Evolutionary conservation across 2,113 vertebrate genomes (phyloP), one percentile per base, ranked within the genome.

Genomic region (Ciconia stormi): DNA sequence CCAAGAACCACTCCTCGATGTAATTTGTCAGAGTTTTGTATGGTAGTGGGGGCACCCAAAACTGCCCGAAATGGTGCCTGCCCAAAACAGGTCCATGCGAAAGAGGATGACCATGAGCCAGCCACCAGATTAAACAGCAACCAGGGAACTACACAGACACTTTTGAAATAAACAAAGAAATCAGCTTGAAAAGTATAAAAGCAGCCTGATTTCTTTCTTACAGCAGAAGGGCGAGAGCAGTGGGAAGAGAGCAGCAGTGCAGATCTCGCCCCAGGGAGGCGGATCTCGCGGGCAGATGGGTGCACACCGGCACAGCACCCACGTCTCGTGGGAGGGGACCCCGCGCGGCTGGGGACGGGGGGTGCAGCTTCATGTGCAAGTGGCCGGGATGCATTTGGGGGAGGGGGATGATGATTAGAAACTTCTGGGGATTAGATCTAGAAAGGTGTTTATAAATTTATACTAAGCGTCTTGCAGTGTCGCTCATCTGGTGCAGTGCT

Each of bases 301-400:
- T 32, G 36, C 65, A 50, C 36, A 40, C 27, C 49, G 38, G 46
- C 40, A 70, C 46, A 74, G 49, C 40, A 73, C 17, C 26, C 58
- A 30, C 4, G 47, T 23, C 18, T 52, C 8, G 1, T 13, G n/a
- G 59, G 40, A 89, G 32, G 34, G 62, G 5, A 76, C 5, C 25
- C 32, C 2, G 1, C 34, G 47, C 4, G 2, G 23, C 11, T 9
- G 17, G 36, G 25, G 32, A 19, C 2, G 2, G 15, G 10, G 38
- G 38, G 38, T 38, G 9, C 38, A 38, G 38, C 38, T 38, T 38
- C 38, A 38, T 38, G 38, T 38, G 38, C 38, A 38, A 38, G 38
- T 38, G 38, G 38, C 38, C 9, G 38, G 38, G 38, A 38, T 38
- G 38, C 38, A 38, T 38, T 62, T 15, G 2, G 38, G 7, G 13